These are phyloP conservation scores for Cnemophilus loriae DNA, from an alignment of 2,113 vertebrate genomes.

Conservation along the genomic window DNA sequence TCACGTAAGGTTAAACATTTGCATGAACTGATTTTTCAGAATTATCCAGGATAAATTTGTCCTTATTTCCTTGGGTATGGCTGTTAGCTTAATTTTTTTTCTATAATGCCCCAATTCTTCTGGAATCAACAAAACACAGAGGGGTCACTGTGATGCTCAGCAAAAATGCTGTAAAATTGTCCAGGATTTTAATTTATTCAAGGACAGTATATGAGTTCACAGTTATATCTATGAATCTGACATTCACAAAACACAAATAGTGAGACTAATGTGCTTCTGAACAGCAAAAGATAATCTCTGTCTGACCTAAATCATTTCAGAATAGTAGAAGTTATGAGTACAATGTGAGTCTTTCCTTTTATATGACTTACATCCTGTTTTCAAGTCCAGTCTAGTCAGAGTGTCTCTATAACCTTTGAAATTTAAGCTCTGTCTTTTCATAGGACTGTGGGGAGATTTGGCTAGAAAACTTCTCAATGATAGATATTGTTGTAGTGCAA, in stretches of 20 bases:
- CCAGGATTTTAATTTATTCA: background rate
- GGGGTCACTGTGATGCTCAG: background rate
- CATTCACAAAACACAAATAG: background rate
- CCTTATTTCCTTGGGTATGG: background rate
- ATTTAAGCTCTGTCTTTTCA: background rate
- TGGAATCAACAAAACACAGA: background rate
- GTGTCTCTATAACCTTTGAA: background rate
- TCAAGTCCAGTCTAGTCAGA: background rate
- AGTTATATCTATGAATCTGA: background rate
- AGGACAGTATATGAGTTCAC: background rate
- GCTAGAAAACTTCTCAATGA: background rate
- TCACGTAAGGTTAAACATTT: background rate
- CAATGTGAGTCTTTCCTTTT: background rate
- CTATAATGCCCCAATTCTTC: background rate
- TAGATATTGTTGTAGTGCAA: background rate
- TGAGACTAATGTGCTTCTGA: background rate
- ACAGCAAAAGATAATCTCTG: background rate
- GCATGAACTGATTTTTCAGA: background rate
- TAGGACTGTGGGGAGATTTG: background rate
- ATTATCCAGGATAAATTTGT: background rate
- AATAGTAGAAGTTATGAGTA: background rate
- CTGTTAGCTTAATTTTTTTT: background rate
- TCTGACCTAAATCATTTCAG: background rate
- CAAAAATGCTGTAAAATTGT: background rate
- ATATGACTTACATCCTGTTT: background rate